Evolutionary conservation across 2,888 invertebrate genomes (phyloP).

Genomic region (Drosophila ustulata): DNA sequence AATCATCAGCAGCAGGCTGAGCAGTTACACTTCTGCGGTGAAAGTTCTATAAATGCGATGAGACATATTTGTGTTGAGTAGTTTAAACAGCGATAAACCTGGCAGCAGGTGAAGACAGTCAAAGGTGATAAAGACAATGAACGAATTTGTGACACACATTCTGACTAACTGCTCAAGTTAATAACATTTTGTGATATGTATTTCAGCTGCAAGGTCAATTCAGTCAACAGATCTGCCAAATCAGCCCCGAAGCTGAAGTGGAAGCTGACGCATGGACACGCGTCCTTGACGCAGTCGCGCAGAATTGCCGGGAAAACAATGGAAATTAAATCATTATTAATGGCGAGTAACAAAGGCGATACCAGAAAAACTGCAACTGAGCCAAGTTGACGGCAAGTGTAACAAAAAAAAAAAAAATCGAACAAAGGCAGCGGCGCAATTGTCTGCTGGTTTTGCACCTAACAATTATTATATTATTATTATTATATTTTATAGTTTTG

Average conservation of each 20-base stretch:
- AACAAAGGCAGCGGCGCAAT: conserved; percentile 40
- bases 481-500: conserved; percentile 40
- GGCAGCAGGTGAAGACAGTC: conserved; percentile 5
- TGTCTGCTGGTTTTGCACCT: conserved; percentile 48
- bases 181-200: conserved; percentile 6
- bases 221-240: conserved; percentile 56
- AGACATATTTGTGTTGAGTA: conserved; percentile 23
- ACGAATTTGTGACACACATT: conserved; percentile 35
- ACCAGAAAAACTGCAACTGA: conserved; percentile 47
- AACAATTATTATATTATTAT: conserved; percentile 56
- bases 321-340: conserved; percentile 77
- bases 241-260: conserved; percentile 39
- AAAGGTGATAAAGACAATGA: conserved; percentile 24
- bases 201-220: conserved; percentile 43
- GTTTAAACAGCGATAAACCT: conserved; percentile 48
- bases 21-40: conserved; percentile 43
- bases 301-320: conserved; percentile 66
- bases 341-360: conserved; percentile 49
- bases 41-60: conserved; percentile 62
- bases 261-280: conserved; percentile 46
- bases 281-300: conserved; percentile 60
- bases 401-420: conserved; percentile 5
- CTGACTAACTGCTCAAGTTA: conserved; percentile 19
- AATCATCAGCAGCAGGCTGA: conserved; percentile 42
- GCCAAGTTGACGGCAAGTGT: conserved; percentile 71